These are phyloP conservation scores for Homarus americanus DNA, from an alignment of 1,140 invertebrate genomes.

Conservation along the genomic window DNA sequence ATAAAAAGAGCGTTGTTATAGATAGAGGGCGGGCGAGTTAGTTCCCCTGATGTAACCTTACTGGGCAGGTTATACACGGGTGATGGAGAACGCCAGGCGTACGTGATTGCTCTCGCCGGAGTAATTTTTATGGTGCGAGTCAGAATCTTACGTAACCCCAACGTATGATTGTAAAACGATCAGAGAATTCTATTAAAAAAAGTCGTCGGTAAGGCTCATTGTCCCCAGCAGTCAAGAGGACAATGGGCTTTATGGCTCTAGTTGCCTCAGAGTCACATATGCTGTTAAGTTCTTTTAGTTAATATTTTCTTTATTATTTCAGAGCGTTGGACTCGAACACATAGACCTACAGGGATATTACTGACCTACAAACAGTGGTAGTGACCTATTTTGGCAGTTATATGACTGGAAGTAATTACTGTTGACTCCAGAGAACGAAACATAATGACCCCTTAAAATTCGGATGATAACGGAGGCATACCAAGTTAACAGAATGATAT, in stretches of 20 bases:
- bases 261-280: background rate
- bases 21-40: too few species aligned
- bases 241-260: background rate
- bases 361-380: background rate
- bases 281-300: background rate
- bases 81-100: too few species aligned
- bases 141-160: too few species aligned
- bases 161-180: too few species aligned
- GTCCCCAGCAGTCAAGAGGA: background rate
- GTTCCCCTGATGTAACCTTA: too few species aligned
- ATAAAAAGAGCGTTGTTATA: too few species aligned
- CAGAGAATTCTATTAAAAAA: background rate
- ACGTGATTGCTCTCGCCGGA: too few species aligned
- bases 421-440: background rate
- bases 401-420: background rate
- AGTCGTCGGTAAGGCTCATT: background rate
- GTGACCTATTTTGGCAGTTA: background rate
- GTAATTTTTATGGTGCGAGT: too few species aligned
- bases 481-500: background rate
- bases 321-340: background rate
- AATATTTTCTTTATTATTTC: background rate
- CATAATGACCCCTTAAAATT: background rate
- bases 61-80: too few species aligned
- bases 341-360: background rate
- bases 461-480: too few species aligned